Base-by-base conservation (phyloP, 1,140 invertebrate genomes). In the Drosophila sechellia region DNA sequence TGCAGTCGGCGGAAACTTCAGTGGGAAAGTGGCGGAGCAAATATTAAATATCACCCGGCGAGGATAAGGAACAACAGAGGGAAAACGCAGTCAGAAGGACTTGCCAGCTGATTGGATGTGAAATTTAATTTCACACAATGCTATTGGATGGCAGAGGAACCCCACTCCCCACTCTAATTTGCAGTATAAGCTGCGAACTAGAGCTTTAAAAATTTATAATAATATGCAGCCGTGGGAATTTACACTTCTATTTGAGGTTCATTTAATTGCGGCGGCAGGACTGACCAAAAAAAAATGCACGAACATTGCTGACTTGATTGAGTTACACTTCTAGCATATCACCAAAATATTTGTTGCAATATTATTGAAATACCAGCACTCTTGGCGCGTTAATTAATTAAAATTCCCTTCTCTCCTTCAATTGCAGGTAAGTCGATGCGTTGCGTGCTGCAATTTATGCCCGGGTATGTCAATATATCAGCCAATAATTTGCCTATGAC, bases 361-460 rank as follows among this genome's bases (percentile, higher is more conserved):
- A 40, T 42, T 59, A 63, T 40, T 55, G 35, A 48, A 63, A 63
- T 34, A 40, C 17, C 49, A 48, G 25, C 45, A 52, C 46, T 60
- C 52, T 58, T 71, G 22, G 42, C 50, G 34, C 50, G 58, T 39
- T 68, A 74, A 81, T 83, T 59, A 81, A 81, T 73, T 65, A 56
- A 43, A 60, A 78, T 81, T 45, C 42, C 6, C 31, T 35, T 68
- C 52, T 57, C 75, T 58, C 42, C 52, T 79, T 48, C 49, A 54
- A 39, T 74, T 89, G 13, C 77, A 87, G 84, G 84, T 87, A 84
- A 87, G 84, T 87, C 63, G 68, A 43, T 42, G 46, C 63, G 68
- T 39, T 42, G 46, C 42, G 54, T 50, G 15, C 46, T 56, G 56
- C 48, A 55, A 48, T 63, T 71, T 63, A 43, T 45, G 55, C 11